A percentile compares a stretch with the other conserved stretches of the same genome.
These are phyloP conservation scores for Nettapus auritus DNA, from an alignment of 2,113 vertebrate species.

Conservation along the genomic window DNA sequence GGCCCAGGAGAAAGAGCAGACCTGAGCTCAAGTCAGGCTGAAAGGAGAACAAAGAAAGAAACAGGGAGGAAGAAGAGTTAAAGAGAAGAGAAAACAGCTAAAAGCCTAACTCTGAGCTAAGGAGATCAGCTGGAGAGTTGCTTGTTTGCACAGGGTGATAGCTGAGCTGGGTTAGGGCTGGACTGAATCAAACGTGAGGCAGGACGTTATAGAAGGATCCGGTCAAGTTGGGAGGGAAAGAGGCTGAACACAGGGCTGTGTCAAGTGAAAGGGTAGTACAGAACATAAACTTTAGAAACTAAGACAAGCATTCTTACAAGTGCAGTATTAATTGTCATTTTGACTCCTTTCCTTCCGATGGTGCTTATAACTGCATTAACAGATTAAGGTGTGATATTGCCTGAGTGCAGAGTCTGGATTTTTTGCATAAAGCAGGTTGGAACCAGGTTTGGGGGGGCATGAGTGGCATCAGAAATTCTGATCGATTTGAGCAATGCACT, in stretches of 20 bases:
- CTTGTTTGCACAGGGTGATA: neutral
- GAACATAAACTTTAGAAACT: neutral
- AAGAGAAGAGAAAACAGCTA: neutral
- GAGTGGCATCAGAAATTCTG: neutral
- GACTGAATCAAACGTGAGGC: neutral
- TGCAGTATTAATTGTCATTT: neutral
- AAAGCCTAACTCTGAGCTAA: neutral
- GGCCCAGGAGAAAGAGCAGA: conserved; percentile 1
- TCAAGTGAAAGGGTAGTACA: neutral
- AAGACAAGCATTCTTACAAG: neutral
- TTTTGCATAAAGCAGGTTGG: neutral
- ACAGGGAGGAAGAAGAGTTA: neutral
- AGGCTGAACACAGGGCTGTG: neutral
- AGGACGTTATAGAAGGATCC: neutral
- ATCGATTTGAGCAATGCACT: neutral
- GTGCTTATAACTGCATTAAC: neutral
- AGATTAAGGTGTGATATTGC: neutral
- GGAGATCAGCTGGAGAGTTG: neutral
- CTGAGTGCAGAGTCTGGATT: neutral
- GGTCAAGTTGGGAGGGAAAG: neutral
- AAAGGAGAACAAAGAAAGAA: neutral
- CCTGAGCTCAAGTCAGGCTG: neutral
- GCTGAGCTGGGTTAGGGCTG: neutral
- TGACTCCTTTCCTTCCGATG: neutral
- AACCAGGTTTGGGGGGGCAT: accelerated